These are phyloP conservation scores for Takifugu ocellatus DNA, from an alignment of 2,797 vertebrate species.

Conservation along the genomic window DNA sequence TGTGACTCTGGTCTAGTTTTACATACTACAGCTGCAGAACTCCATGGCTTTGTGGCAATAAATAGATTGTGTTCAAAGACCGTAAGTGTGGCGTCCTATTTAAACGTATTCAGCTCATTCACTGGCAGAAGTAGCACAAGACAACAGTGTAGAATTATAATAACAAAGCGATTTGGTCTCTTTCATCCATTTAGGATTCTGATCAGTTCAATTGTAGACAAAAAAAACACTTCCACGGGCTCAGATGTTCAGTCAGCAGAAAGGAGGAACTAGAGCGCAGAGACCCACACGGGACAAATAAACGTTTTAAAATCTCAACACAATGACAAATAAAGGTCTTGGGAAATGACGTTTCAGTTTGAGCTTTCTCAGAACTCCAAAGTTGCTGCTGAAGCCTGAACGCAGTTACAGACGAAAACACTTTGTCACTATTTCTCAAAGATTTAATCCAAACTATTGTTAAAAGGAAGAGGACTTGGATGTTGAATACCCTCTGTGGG, in stretches of 20 bases:
- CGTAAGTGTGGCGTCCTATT: background rate
- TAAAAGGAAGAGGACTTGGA: background rate
- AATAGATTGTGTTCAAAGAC: too few relatives aligned
- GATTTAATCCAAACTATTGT: conserved; percentile 10
- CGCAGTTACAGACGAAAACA: background rate
- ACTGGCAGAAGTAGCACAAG: background rate
- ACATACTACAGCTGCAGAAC: background rate
- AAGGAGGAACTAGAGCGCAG: conserved; percentile 1
- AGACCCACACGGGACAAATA: background rate
- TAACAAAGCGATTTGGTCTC: background rate
- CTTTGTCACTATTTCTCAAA: conserved; percentile 8
- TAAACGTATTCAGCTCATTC: conserved; percentile 1
- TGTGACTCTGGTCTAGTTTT: background rate
- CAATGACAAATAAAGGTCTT: conserved; percentile 4
- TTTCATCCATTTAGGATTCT: background rate
- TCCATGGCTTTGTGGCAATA: background rate
- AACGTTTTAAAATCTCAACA: conserved; percentile 1
- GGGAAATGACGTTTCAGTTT: conserved; percentile 3
- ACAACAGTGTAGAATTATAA: background rate
- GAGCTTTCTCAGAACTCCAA: background rate
- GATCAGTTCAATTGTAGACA: background rate
- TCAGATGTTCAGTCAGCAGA: background rate
- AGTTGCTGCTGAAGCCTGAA: background rate
- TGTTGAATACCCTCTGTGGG: background rate
- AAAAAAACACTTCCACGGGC: conserved; percentile 3